Base-by-base conservation (phyloP, 1,140 invertebrate genomes). In the Apis cerana region DNA sequence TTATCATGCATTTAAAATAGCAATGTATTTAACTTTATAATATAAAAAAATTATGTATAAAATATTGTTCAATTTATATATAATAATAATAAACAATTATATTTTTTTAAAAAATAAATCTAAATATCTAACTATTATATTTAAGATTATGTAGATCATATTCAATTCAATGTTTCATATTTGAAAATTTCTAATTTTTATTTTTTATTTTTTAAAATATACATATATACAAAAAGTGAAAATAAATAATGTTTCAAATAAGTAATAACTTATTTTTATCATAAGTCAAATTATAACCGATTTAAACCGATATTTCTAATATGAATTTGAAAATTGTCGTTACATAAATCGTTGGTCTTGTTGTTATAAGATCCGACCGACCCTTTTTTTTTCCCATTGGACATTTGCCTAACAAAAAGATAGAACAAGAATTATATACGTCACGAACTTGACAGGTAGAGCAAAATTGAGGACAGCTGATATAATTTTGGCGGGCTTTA, bases 401-500 rank as follows among this genome's bases (percentile, higher is more conserved):
- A 76, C 68, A 76, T 7, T 69, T 88, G 86, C 84, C 83, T 88
- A 84, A 83, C 84, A 76, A 86, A 78, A 80, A 82, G 78, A 83
- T 69, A 69, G 81, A 75, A 88, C 64, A 75, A 90, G 82, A 89
- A 76, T 80, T 82, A 58, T 77, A 70, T 72, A 65, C 62, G 72
- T 82, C 80, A 61, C 48, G n/a, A 52, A 48, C 27, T 64, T 85
- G 81, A 89, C 88, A 86, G 76, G 82, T 64, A 59, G 78, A 75
- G 78, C 76, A 79, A 91, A 91, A 90, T 93, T 83, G 91, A 91
- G 91, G 92, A 93, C 92, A 93, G 93, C 92, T 93, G 93, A 93
- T 93, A 92, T 86, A 92, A 91, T 94, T 93, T 94, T 92, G 93
- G 92, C 92, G 93, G 92, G 91, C 72, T 91, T 84, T 65, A 69